phyloP scores from a whole-genome alignment of 2,888 invertebrate genomes.

The Ephialtes manifestator region DNA sequence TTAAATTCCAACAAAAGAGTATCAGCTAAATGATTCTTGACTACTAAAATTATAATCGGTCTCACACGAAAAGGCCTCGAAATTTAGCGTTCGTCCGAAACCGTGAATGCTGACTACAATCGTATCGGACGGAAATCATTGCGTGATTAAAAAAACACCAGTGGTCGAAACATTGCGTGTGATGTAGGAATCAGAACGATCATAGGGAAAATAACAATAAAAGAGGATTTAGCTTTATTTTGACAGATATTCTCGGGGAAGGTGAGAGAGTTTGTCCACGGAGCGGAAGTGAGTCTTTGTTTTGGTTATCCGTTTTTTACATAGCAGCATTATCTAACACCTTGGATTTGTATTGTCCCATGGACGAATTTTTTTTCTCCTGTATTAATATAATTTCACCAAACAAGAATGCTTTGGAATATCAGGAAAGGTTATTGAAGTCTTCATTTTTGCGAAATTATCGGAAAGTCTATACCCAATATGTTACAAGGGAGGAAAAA shows the following conservation, averaged over 20 bases:
- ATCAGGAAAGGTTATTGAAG: background rate
- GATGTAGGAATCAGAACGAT: background rate
- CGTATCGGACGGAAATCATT: background rate
- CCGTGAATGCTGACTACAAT: background rate
- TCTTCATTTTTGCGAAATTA: background rate
- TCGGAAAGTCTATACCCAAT: background rate
- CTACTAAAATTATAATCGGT: background rate
- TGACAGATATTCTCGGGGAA: slow-evolving; percentile 1
- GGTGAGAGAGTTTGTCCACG: background rate
- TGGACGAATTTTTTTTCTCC: slow-evolving; percentile 12
- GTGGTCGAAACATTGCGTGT: background rate
- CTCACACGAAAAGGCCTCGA: background rate
- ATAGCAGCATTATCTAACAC: background rate
- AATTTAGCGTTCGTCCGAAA: background rate
- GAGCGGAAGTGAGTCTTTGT: slow-evolving; percentile 42
- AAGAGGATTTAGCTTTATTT: background rate
- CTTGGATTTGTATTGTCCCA: background rate
- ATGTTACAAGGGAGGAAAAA: too few species aligned
- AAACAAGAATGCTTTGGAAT: background rate
- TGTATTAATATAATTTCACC: background rate
- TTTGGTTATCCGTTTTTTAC: background rate
- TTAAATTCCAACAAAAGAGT: too few species aligned
- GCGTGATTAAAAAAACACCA: background rate
- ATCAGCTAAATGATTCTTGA: too few species aligned
- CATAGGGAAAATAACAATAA: background rate